Percentiles rank a stretch among this genome's conserved stretches.
Evolutionary conservation across 2,888 invertebrate species (phyloP).

Genomic region (Ptilodon capucinus): DNA sequence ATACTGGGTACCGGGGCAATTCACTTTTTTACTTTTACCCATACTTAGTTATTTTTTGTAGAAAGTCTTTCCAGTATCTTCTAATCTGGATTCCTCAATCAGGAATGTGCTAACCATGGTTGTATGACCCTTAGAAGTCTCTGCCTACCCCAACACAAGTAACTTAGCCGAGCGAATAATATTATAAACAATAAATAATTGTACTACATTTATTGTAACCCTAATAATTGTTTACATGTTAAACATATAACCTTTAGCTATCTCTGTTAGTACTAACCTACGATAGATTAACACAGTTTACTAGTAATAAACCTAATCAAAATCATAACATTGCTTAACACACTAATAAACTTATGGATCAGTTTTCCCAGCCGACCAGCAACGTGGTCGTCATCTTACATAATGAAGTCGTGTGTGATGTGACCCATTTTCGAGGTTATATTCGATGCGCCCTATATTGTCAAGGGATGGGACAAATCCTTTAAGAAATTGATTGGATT

Average conservation of each 20-base stretch:
- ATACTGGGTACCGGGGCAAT: too few relatives aligned
- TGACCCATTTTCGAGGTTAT: constrained; percentile 26
- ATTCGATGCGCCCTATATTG: constrained; percentile 21
- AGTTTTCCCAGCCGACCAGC: constrained; percentile 2
- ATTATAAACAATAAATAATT: too few relatives aligned
- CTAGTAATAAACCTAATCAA: neutral
- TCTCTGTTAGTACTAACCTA: neutral
- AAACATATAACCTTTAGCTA: neutral
- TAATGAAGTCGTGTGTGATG: constrained; percentile 15
- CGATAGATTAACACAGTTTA: neutral
- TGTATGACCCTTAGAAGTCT: too few relatives aligned
- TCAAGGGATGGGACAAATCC: neutral
- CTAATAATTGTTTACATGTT: neutral
- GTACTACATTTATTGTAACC: neutral
- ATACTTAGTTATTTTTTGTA: too few relatives aligned
- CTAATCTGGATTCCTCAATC: too few relatives aligned
- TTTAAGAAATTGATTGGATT: too few relatives aligned
- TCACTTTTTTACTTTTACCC: too few relatives aligned
- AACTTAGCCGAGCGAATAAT: too few relatives aligned
- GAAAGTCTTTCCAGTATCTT: too few relatives aligned
- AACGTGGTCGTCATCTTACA: constrained; percentile 22
- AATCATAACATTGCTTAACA: neutral
- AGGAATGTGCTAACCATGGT: too few relatives aligned
- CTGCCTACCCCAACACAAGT: too few relatives aligned
- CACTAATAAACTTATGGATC: neutral